Evolutionary conservation across 2,888 invertebrate species (phyloP).

Genomic region (Temnothorax unifasciatus): DNA sequence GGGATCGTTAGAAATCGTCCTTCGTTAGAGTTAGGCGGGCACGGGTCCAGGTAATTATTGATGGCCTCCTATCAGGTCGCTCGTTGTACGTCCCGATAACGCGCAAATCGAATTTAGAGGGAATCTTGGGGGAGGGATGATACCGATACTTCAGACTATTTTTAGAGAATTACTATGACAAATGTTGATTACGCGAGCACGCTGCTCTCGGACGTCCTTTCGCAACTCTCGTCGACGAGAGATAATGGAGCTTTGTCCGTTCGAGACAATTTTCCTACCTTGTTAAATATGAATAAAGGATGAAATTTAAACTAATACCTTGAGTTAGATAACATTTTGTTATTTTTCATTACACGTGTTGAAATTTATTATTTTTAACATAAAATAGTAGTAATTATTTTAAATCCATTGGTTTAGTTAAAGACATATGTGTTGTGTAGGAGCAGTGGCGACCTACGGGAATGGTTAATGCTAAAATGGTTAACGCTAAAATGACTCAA

Average conservation of each 20-base stretch:
- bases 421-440: no score
- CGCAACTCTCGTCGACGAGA: background rate
- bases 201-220: background rate
- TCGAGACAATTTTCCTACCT: background rate
- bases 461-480: no score
- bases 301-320: no score
- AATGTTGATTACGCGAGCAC: background rate
- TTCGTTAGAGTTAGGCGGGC: conserved; percentile 78
- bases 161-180: background rate
- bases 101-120: background rate
- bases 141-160: background rate
- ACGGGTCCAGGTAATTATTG: conserved; percentile 73
- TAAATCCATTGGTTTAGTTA: no score
- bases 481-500: no score
- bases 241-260: background rate
- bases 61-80: conserved; percentile 68
- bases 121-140: no score
- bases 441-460: no score
- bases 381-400: no score
- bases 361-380: no score
- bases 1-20: conserved; percentile 82
- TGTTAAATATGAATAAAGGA: no score
- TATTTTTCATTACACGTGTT: no score
- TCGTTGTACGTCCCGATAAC: conserved; percentile 69
- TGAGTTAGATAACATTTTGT: no score